Evolutionary conservation across 2,888 invertebrate species (phyloP), one percentile per base, ranked within the genome.

Genomic region (Mythimna lalbum): DNA sequence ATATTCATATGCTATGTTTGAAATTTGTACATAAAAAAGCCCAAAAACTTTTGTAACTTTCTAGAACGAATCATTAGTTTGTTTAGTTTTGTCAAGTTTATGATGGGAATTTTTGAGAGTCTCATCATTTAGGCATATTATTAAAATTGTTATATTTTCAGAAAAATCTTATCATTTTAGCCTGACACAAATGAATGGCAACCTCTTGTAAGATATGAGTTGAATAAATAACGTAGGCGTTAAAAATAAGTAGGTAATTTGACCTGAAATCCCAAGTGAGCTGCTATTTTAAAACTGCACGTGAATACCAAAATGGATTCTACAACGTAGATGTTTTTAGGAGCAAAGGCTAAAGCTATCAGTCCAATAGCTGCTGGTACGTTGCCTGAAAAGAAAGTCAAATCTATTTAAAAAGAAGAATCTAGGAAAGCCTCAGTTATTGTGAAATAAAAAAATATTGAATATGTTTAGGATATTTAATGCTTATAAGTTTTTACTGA

Each of bases 241-340:
- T 52, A 6, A 17, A 63, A 21, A 31, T 36, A 55, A 21, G 5
- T 19, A 17, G 7, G 9, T 10, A 0, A 36, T 27, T 27, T 33
- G 68, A 97, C 97, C 85, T 97, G 96, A 83, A 97, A 97, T 17
- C 97, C 97, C 63, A 96, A 96, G 76, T 96, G 97, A 17, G 96
- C 92, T 0, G 97, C 96, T 7, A 97, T 96, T 85, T 97, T 97
- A 14, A 97, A 93, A 0, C 96, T 95, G 14, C 97, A 97, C 0
- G 97, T 96, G 0, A 97, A 74, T 0, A 97, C 92, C 1, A 98
- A 89, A 68, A 97, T 89, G 0, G 90, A 89, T 61, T 97, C 96
- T 0, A 97, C 97, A 0, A 96, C 73, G 55, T 91, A 90, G 2
- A 96, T 91, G 19, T 96, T 90, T 52, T 96, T 96, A 0, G 94